Evolutionary conservation across 1,140 invertebrate genomes (phyloP).

Genomic region (Bombus fervidus): DNA sequence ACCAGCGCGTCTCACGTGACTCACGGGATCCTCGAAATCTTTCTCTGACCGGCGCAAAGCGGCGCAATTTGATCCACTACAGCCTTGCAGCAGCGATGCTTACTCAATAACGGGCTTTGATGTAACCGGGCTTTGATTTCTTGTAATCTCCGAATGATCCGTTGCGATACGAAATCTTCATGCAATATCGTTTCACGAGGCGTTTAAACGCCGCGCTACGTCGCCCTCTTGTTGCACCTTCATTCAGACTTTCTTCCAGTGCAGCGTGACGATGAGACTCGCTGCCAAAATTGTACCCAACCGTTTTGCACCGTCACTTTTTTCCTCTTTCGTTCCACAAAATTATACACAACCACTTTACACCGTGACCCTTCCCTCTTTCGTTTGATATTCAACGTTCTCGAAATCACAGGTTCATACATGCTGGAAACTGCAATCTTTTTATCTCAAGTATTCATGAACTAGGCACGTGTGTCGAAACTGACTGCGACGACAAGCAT

Average conservation of each 20-base stretch:
- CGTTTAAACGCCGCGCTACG: too few species aligned
- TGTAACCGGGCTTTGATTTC: conserved; percentile 25
- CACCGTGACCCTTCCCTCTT: neutral
- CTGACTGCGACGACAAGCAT: too few species aligned
- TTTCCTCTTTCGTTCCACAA: neutral
- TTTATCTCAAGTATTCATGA: neutral
- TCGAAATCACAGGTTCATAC: too few species aligned
- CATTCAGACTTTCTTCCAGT: neutral
- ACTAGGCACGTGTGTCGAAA: neutral
- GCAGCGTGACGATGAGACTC: too few species aligned
- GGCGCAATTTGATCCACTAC: neutral
- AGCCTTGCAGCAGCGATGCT: neutral
- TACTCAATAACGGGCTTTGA: conserved; percentile 15
- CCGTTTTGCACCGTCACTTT: neutral
- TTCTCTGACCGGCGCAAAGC: neutral
- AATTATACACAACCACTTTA: neutral
- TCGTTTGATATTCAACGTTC: too few species aligned
- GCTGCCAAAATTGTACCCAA: neutral
- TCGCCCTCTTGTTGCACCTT: neutral
- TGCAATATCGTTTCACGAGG: neutral
- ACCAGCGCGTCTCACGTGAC: neutral
- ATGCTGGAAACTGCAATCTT: neutral
- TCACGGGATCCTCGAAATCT: neutral
- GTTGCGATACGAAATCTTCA: conserved; percentile 1
- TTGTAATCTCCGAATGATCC: conserved; percentile 21